Evolutionary conservation across 2,113 vertebrate genomes (phyloP).

Genomic region (Ariopsis seemanni): DNA sequence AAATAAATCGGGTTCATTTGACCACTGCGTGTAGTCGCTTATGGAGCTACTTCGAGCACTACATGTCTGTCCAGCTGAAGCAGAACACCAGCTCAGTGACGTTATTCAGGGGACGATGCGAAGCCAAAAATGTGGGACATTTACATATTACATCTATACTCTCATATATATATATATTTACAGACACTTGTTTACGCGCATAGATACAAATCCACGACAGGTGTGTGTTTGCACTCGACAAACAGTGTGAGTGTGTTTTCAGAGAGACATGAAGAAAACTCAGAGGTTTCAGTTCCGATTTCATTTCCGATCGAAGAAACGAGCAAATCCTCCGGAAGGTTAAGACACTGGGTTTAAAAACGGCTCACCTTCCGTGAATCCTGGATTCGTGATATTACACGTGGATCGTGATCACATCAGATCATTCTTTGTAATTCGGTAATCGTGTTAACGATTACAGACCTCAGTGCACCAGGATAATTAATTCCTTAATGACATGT

Average conservation of each 20-base stretch:
- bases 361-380: not conserved
- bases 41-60: not conserved
- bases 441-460: not conserved
- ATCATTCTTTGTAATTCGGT: not conserved
- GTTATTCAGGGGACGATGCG: not conserved
- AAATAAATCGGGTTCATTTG: constrained; percentile 46
- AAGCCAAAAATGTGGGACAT: constrained; percentile 34
- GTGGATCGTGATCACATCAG: not conserved
- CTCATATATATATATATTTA: constrained; percentile 57
- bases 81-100: constrained; percentile 1
- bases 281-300: not conserved
- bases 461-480: not conserved
- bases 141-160: constrained; percentile 59
- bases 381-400: not conserved
- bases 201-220: constrained; percentile 54
- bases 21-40: not conserved
- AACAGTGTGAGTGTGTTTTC: constrained; percentile 33
- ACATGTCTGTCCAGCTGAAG: not conserved
- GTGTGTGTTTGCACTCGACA: constrained; percentile 24
- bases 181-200: constrained; percentile 49
- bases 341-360: constrained; percentile 10
- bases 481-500: not conserved
- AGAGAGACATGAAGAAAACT: constrained; percentile 29
- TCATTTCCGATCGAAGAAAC: constrained; percentile 1
- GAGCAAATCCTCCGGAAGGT: not conserved